phyloP scores from a whole-genome alignment of 2,888 invertebrate species.

The Leptinotarsa juncta region DNA sequence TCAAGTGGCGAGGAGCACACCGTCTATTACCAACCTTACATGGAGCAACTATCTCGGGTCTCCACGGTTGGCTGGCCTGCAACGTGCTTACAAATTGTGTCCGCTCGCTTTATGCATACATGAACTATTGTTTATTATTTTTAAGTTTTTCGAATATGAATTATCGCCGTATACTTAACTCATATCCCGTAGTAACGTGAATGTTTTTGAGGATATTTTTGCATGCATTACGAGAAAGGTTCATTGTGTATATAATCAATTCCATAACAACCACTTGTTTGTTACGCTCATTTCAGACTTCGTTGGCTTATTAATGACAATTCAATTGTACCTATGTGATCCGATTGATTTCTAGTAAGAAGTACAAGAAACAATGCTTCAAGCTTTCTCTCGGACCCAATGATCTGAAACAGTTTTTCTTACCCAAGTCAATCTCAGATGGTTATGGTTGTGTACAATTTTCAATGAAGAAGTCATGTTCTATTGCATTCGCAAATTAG shows the following conservation, averaged over 20 bases:
- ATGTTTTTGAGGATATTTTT: conserved; percentile 37
- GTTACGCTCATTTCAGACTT: conserved; percentile 36
- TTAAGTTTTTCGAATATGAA: conserved; percentile 61
- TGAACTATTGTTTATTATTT: conserved; percentile 63
- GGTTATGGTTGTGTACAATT: conserved; percentile 30
- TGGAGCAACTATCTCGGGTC: conserved; percentile 60
- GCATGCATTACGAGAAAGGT: conserved; percentile 38
- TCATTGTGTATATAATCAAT: conserved; percentile 36
- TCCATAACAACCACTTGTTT: conserved; percentile 33
- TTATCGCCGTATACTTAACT: conserved; percentile 61
- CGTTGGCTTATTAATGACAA: conserved; percentile 39
- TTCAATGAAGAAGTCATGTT: conserved; percentile 34
- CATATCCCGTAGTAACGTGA: conserved; percentile 56
- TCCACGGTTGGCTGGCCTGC: conserved; percentile 60
- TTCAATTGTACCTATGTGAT: conserved; percentile 37
- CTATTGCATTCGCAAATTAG: conserved; percentile 38
- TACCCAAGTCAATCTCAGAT: conserved; percentile 21
- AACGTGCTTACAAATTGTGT: conserved; percentile 62
- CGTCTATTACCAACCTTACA: conserved; percentile 61
- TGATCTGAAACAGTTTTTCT: conserved; percentile 37
- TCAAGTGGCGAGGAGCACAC: conserved; percentile 60
- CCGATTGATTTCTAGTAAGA: conserved; percentile 37
- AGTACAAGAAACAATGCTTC: conserved; percentile 33
- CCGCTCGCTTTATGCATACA: conserved; percentile 62
- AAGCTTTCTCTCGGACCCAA: conserved; percentile 38